Evolutionary conservation across 2,113 vertebrate species (phyloP).

Genomic region (Orycteropus afer): DNA sequence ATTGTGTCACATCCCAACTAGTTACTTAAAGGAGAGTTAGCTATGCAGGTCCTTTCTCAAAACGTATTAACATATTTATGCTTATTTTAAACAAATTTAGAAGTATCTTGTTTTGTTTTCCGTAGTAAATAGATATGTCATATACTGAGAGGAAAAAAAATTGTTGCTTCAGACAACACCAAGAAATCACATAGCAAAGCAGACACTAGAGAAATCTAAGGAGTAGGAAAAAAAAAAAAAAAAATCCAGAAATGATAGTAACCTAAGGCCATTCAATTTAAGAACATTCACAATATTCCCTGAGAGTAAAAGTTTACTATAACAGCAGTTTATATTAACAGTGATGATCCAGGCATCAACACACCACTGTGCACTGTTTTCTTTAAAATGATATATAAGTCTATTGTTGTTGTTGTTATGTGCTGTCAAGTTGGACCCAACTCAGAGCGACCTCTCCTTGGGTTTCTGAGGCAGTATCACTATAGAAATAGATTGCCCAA

Average conservation of each 20-base stretch:
- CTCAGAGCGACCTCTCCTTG: no score
- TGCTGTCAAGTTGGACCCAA: no score
- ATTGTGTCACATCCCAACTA: no score
- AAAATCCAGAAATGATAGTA: background rate
- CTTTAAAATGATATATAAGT: background rate
- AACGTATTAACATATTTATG: no score
- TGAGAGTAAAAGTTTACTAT: background rate
- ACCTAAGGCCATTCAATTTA: background rate
- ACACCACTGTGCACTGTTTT: background rate
- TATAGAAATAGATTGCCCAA: no score
- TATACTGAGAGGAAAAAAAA: background rate
- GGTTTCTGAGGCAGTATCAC: no score
- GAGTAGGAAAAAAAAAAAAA: background rate
- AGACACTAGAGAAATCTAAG: background rate
- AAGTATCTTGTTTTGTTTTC: no score
- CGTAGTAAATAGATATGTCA: background rate
- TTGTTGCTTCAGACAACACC: background rate
- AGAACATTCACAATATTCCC: background rate
- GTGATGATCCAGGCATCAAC: background rate
- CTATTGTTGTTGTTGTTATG: no score
- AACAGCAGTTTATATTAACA: background rate
- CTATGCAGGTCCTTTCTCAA: no score
- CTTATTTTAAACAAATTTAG: background rate
- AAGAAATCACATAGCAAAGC: background rate
- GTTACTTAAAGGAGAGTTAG: background rate